Evolutionary conservation across 2,888 invertebrate genomes (phyloP), one percentile per base, ranked within the genome.

Genomic region (Melipona bicolor): DNA sequence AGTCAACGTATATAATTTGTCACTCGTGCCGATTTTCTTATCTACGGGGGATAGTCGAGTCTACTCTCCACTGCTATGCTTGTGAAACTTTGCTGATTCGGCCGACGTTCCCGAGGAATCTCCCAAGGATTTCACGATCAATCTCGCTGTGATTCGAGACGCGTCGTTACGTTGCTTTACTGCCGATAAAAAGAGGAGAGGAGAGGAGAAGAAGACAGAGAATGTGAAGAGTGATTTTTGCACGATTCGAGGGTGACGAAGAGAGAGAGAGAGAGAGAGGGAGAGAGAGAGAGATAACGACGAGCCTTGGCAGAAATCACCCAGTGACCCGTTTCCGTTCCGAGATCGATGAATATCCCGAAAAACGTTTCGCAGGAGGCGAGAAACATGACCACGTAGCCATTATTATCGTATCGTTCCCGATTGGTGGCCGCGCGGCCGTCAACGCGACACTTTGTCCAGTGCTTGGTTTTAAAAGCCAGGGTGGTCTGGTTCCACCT

Each of bases 241-340:
- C n/a, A 71, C 9, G 43, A 24, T 19, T 17, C 59, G 43, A 64
- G 36, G 56, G 21, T 62, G 54, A 50, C 17, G 27, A 21, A 49
- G 43, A 21, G 43, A 32, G 0, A 32, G 27, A 27, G 27, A 27
- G 27, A 49, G 43, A 27, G 43, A 72, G 59, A 32, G 3, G 1
- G 27, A 27, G 27, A 27, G 27, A 27, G 27, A 27, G 27, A 32
- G 0, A 61, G 21, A 43, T 9, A 43, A 21, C 27, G 5, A 52
- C 24, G 61, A 43, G 3, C 5, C 24, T 43, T 43, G 21, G 4
- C 24, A 27, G 24, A 56, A 36, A 50, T n/a, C 74, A 83, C 79
- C 84, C 83, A 73, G 87, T 88, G 87, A 82, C 88, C 88, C 79
- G 83, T 81, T 89, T 84, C 73, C 54, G 50, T 78, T 79, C 43